Base-by-base conservation (phyloP, 2,888 invertebrate genomes). In the Altica lythri region DNA sequence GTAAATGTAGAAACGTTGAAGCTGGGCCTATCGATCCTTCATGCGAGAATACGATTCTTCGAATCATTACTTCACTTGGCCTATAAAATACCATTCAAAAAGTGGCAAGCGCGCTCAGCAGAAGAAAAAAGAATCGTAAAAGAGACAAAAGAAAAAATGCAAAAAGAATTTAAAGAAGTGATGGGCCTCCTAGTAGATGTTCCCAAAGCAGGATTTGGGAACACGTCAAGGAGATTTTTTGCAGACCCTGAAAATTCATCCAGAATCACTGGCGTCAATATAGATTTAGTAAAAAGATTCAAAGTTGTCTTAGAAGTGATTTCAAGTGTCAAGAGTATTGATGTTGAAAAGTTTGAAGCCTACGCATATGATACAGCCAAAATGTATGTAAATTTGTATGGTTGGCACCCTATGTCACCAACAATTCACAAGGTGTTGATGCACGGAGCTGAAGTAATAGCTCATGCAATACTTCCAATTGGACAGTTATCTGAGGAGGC, bases 291-390 rank as follows among this genome's bases (percentile, higher is more conserved):
- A 19, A 9, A 19, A 8, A n/a, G 40, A 12, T 22, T 40, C 4
- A 25, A 55, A 42, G n/a, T 55, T 32, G 62, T 62, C 13, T 38
- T 64, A 12, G 49, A 61, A 42, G 48, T 45, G 2, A 49, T 65
- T 19, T 61, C 65, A 30, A 56, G 60, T 53, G 60, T 60, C n/a
- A n/a, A n/a, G n/a, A n/a, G n/a, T n/a, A n/a, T n/a, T n/a, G n/a
- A n/a, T n/a, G n/a, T n/a, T n/a, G n/a, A n/a, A n/a, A n/a, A n/a
- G n/a, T n/a, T n/a, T n/a, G n/a, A n/a, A n/a, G n/a, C n/a, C n/a
- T n/a, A n/a, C n/a, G n/a, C n/a, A n/a, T n/a, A n/a, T n/a, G n/a
- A n/a, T n/a, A n/a, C n/a, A n/a, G n/a, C n/a, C n/a, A 19, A 19
- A 19, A 3, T 19, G 22, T 19, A 19, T 19, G 22, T 19, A 19